Evolutionary conservation across 2,113 vertebrate species (phyloP).

Genomic region (Notarius quadriscutis): DNA sequence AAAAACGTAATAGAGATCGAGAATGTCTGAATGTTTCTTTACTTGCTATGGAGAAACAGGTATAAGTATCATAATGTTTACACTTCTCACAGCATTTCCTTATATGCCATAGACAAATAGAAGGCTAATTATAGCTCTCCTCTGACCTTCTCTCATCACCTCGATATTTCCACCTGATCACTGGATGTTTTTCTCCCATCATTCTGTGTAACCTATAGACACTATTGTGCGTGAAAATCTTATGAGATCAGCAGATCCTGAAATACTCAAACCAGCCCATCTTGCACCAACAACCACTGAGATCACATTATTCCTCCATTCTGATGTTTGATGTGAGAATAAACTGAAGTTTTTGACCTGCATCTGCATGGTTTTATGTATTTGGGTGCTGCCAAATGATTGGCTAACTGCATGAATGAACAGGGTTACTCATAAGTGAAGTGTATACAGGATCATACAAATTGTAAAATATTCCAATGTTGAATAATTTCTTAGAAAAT

Average conservation of each 20-base stretch:
- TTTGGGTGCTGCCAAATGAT: background rate
- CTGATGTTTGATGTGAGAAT: background rate
- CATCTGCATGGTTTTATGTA: background rate
- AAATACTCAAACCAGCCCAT: background rate
- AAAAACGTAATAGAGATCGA: background rate
- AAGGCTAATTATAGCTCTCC: background rate
- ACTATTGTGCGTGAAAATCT: background rate
- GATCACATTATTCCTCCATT: background rate
- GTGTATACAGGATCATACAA: background rate
- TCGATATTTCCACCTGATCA: background rate
- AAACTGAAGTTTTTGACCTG: background rate
- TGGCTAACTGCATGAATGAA: background rate
- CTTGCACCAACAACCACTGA: background rate
- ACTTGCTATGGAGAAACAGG: background rate
- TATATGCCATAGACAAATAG: background rate
- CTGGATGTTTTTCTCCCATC: background rate
- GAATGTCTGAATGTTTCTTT: background rate
- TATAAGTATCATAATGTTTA: background rate
- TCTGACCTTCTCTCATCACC: background rate
- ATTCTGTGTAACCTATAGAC: background rate
- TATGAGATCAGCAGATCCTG: background rate
- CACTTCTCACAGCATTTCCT: background rate
- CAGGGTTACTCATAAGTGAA: background rate
- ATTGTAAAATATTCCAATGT: background rate
- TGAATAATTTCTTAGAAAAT: background rate